These are phyloP conservation scores for Puffinus mauretanicus DNA, from an alignment of 2,113 vertebrate genomes.

Conservation along the genomic window DNA sequence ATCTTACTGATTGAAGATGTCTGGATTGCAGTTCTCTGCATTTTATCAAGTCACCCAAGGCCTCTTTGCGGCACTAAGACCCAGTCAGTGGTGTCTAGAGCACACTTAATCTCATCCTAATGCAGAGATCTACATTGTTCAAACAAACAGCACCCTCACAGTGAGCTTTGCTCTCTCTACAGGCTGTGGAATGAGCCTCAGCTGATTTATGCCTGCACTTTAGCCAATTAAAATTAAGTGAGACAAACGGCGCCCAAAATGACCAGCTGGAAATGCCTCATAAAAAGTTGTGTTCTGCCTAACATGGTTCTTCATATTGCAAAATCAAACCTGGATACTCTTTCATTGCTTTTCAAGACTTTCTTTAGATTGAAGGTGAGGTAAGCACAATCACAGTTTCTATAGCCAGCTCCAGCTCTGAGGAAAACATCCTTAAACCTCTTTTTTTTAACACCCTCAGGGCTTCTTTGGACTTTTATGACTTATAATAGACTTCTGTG, in stretches of 20 bases:
- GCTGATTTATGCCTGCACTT: not conserved
- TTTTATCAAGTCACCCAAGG: not conserved
- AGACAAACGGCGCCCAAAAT: not conserved
- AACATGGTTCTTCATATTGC: not conserved
- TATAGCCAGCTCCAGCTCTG: not conserved
- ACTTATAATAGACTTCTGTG: not conserved
- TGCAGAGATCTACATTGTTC: not conserved
- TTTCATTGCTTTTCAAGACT: not conserved
- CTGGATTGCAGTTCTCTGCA: not conserved
- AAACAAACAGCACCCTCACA: not conserved
- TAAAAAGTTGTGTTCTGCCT: not conserved
- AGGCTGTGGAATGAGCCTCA: not conserved
- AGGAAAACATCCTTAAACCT: not conserved
- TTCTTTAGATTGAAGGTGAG: not conserved
- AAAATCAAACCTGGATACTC: not conserved
- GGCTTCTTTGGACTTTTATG: not conserved
- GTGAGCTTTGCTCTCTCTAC: not conserved
- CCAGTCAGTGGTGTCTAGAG: not conserved
- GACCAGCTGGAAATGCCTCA: not conserved
- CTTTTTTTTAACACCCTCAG: not conserved
- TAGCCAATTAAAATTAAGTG: not conserved
- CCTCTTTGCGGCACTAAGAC: not conserved
- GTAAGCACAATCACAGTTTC: not conserved
- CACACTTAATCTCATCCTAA: not conserved
- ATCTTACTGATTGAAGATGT: not conserved